Evolutionary conservation across 2,113 vertebrate genomes (phyloP).

Genomic region (Dromiciops gliroides): DNA sequence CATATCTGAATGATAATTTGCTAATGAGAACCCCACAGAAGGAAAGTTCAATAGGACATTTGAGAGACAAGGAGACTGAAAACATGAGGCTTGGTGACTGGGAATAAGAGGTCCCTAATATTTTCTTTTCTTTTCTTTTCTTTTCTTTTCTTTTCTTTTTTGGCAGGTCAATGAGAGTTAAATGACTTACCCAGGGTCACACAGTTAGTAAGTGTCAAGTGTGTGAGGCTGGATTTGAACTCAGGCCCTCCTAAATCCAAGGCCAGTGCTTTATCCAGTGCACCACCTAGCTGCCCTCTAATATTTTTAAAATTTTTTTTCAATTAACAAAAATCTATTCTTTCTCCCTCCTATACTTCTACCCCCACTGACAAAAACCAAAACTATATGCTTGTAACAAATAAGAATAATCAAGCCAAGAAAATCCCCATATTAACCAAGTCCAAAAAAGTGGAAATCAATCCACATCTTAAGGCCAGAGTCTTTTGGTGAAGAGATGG

Average conservation of each 20-base stretch:
- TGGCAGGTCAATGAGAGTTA: too few relatives aligned
- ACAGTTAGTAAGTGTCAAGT: too few relatives aligned
- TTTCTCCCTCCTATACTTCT: background rate
- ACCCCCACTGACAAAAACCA: background rate
- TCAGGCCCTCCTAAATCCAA: too few relatives aligned
- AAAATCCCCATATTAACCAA: background rate
- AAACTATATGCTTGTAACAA: background rate
- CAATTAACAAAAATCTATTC: background rate
- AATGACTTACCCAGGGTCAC: too few relatives aligned
- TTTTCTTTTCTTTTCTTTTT: too few relatives aligned
- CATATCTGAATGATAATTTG: background rate
- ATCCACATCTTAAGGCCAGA: background rate
- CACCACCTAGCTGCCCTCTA: too few relatives aligned
- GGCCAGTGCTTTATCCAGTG: too few relatives aligned
- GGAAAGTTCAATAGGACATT: too few relatives aligned
- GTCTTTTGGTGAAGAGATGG: background rate
- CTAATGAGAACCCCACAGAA: background rate
- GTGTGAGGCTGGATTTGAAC: too few relatives aligned
- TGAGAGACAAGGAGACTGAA: background rate
- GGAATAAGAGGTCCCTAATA: background rate
- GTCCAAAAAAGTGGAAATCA: background rate
- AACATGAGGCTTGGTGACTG: background rate
- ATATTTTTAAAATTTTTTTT: background rate
- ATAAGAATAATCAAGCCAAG: background rate
- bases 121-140: too few relatives aligned